Percentiles rank a stretch among this genome's conserved stretches.
These are phyloP conservation scores for Leptinotarsa rubiginosa DNA, from an alignment of 2,888 invertebrate genomes.

Conservation along the genomic window DNA sequence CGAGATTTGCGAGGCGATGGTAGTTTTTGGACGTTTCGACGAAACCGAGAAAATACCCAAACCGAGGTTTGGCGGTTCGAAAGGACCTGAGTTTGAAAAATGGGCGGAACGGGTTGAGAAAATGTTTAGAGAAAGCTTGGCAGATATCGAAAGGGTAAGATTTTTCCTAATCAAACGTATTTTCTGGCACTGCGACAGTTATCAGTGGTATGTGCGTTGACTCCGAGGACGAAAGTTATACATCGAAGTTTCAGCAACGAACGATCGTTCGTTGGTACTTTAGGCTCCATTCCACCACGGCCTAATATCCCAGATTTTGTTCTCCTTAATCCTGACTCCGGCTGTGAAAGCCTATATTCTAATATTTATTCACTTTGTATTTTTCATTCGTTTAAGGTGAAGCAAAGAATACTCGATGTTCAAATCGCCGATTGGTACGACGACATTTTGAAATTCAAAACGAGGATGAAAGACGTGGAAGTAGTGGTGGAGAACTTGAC, in stretches of 20 bases:
- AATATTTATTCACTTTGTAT: too few species aligned
- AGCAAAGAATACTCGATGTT: conserved; percentile 79
- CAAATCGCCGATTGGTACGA: conserved; percentile 87
- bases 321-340: too few species aligned
- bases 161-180: not conserved
- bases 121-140: conserved; percentile 77
- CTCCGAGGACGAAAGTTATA: too few species aligned
- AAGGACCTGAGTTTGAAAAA: conserved; percentile 75
- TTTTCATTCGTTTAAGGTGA: conserved; percentile 63
- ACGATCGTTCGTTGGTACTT: too few species aligned
- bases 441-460: conserved; percentile 74
- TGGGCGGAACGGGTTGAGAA: conserved; percentile 79
- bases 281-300: too few species aligned
- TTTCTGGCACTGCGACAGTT: too few species aligned
- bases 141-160: conserved; percentile 68
- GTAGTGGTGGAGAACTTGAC: conserved; percentile 87
- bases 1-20: conserved; percentile 90
- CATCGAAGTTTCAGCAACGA: too few species aligned
- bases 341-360: too few species aligned
- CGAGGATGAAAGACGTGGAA: conserved; percentile 74
- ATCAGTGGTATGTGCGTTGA: too few species aligned
- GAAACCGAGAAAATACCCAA: conserved; percentile 77
- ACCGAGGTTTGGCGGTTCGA: conserved; percentile 82
- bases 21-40: conserved; percentile 84
- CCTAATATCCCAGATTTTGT: too few species aligned